A percentile compares a stretch with the other conserved stretches of the same genome.
phyloP scores from a whole-genome alignment of 2,888 invertebrate genomes.

The Caenorhabditis macrosperma region DNA sequence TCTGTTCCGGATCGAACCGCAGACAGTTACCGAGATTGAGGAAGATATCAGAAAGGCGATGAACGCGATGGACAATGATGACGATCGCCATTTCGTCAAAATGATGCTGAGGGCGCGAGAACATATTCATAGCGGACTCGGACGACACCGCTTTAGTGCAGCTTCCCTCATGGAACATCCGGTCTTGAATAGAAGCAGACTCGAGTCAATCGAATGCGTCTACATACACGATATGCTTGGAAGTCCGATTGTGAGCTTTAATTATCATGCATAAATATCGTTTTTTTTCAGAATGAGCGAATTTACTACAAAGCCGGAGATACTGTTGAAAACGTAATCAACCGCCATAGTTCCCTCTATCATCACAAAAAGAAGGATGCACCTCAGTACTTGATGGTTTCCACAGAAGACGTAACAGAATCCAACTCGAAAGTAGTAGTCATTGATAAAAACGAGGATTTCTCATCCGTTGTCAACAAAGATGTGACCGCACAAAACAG shows the following conservation, averaged over 20 bases:
- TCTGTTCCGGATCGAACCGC: neutral
- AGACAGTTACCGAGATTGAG: neutral
- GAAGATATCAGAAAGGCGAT: slow-evolving; percentile 6
- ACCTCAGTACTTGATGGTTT: too few relatives aligned
- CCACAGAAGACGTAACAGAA: too few relatives aligned
- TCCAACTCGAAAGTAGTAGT: too few relatives aligned
- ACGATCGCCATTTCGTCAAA: slow-evolving; percentile 2
- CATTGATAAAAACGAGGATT: too few relatives aligned
- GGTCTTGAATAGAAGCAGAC: too few relatives aligned
- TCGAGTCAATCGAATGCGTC: too few relatives aligned
- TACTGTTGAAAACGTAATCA: neutral
- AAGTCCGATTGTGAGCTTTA: too few relatives aligned
- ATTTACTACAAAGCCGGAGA: neutral
- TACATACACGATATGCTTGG: too few relatives aligned
- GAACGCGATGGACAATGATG: neutral
- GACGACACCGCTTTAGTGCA: neutral
- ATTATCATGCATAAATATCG: too few relatives aligned
- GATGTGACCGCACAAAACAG: neutral
- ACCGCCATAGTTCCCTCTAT: too few relatives aligned
- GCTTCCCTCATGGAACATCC: neutral
- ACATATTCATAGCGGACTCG: neutral
- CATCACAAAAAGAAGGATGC: too few relatives aligned
- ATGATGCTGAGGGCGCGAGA: neutral
- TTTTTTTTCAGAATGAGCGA: neutral
- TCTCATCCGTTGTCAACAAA: neutral